Evolutionary conservation across 1,140 invertebrate species (phyloP).

Genomic region (Drosophila serrata): DNA sequence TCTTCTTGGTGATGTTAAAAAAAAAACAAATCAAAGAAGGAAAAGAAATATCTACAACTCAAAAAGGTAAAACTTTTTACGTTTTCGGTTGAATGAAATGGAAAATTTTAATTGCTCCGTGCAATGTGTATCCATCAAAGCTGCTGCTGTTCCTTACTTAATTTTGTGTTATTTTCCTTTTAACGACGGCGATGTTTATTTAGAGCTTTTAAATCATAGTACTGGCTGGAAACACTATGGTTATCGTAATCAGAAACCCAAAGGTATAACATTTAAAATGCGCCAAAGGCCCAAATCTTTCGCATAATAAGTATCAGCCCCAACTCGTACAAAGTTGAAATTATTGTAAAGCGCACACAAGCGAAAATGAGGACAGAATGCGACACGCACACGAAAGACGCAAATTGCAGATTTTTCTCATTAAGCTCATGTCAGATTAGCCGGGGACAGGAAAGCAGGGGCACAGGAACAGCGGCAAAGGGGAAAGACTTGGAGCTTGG

Average conservation of each 20-base stretch:
- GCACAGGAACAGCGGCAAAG: slow-evolving; percentile 1
- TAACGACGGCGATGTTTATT: neutral
- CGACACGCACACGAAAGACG: slow-evolving; percentile 56
- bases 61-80: slow-evolving; percentile 66
- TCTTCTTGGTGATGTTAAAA: slow-evolving; percentile 66
- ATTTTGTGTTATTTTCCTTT: neutral
- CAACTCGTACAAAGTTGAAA: slow-evolving; percentile 55
- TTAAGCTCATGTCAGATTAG: slow-evolving; percentile 71
- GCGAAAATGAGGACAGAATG: slow-evolving; percentile 63
- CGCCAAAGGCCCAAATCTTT: neutral
- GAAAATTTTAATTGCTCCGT: slow-evolving; percentile 84
- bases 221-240: neutral
- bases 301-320: neutral
- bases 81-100: slow-evolving; percentile 82
- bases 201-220: neutral
- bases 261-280: neutral
- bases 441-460: slow-evolving; percentile 19
- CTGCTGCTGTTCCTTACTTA: neutral
- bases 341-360: slow-evolving; percentile 66
- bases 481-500: slow-evolving; percentile 35
- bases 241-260: neutral
- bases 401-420: slow-evolving; percentile 75
- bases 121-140: slow-evolving; percentile 2
- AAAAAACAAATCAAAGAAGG: slow-evolving; percentile 71
- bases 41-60: slow-evolving; percentile 55